Evolutionary conservation across 2,888 invertebrate species (phyloP), one percentile per base, ranked within the genome.

Genomic region (Digitonthophagus gazella): DNA sequence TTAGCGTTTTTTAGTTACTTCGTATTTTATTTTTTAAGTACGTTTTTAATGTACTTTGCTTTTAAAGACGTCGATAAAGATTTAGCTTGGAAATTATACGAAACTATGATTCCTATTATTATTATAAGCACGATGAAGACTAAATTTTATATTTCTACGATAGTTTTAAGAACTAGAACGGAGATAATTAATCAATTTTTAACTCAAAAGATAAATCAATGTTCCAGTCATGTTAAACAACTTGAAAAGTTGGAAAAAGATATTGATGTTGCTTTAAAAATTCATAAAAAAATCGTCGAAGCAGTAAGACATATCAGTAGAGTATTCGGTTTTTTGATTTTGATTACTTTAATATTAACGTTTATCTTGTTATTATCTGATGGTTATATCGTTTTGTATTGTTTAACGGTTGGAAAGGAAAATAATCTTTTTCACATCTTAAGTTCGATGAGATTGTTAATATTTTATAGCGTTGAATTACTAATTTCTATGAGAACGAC

Each of bases 231-330:
- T n/a, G n/a, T 6, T 1, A 19, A 61, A 61, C 3, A 4, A 1
- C 18, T 19, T 14, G 18, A 16, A 16, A 19, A 19, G 18, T 20
- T 61, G 6, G 61, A 61, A 16, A 5, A 16, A 2, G 20, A 61
- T 5, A 61, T 61, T n/a, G 18, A n/a, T 18, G 6, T n/a, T n/a
- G 65, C 61, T 15, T 15, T 71, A 64, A 71, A 64, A 16, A 64
- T 69, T 5, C 71, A 71, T 18, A 71, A 71, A 61, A 69, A 65
- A 55, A 65, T 71, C n/a, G 65, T 67, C 6, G 67, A 69, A 8
- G 16, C 55, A 1, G 64, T 65, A 18, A 56, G 66, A 28, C 14
- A 64, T n/a, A 44, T 67, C 6, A 71, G 69, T 61, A 44, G 22
- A 14, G 58, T 71, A 19, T 64, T 58, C n/a, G 64, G 58, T 8